Percentiles rank a stretch among this genome's conserved stretches.
These are phyloP conservation scores for Acromyrmex echinatior DNA, from an alignment of 1,140 invertebrate genomes.

Conservation along the genomic window DNA sequence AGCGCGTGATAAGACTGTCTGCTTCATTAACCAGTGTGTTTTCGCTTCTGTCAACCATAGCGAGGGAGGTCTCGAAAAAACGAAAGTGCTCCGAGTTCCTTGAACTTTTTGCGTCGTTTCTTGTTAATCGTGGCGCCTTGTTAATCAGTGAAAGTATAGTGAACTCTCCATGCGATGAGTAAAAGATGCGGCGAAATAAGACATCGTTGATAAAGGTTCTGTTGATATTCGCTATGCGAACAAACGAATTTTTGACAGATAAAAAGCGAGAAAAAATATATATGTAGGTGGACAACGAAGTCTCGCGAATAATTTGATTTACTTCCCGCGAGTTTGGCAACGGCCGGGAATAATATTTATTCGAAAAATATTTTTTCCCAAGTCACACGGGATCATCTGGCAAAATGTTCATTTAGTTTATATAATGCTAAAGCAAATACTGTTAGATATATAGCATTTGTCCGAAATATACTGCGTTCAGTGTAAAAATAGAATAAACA, in stretches of 20 bases:
- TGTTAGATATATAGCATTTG: conserved; percentile 22
- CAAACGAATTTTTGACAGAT: conserved; percentile 32
- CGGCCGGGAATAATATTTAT: conserved; percentile 52
- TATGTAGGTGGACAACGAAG: not conserved
- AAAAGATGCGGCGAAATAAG: not conserved
- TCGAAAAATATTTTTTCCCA: conserved; percentile 57
- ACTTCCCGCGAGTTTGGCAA: conserved; percentile 27
- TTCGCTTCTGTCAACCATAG: conserved; percentile 30
- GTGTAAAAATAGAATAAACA: conserved; percentile 49
- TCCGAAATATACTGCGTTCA: conserved; percentile 34
- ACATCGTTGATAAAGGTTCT: not conserved
- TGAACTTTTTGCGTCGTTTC: not conserved
- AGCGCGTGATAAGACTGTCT: conserved; percentile 56
- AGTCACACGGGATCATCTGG: conserved; percentile 51
- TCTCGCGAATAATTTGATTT: conserved; percentile 58
- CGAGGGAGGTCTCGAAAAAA: not conserved
- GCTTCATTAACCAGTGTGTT: conserved; percentile 75
- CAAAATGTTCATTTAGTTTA: conserved; percentile 62
- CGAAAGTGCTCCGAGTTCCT: conserved; percentile 15
- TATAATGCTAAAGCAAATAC: conserved; percentile 55
- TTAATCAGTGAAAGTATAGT: not conserved
- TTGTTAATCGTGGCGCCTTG: not conserved
- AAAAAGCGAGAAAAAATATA: conserved; percentile 25
- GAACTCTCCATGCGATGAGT: not conserved
- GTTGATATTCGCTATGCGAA: not conserved